phyloP scores from a whole-genome alignment of 2,888 invertebrate genomes.

The Limnephilus lunatus region DNA sequence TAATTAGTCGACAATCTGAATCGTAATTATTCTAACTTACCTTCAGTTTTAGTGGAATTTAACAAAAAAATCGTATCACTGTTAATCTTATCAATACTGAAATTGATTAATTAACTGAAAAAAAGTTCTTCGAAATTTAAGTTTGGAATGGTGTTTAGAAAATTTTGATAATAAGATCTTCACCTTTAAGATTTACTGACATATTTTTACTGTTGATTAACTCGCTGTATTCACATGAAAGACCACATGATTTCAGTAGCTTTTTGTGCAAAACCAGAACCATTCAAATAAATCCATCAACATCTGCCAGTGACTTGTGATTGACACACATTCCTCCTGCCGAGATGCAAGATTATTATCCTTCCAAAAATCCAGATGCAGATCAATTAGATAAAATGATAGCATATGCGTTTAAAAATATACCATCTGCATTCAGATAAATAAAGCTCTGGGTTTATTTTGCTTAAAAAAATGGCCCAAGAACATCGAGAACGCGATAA shows the following conservation, averaged over 20 bases:
- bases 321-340: background rate
- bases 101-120: no score
- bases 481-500: background rate
- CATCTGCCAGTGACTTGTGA: background rate
- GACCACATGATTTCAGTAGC: background rate
- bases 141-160: no score
- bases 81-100: no score
- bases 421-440: background rate
- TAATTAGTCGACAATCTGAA: no score
- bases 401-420: background rate
- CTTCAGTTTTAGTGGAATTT: no score
- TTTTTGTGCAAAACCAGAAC: background rate
- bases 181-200: no score
- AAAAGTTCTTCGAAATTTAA: no score
- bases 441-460: background rate
- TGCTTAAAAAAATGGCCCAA: background rate
- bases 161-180: no score
- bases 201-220: background rate
- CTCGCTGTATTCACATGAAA: background rate
- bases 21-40: no score
- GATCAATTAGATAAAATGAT: constrained; percentile 2
- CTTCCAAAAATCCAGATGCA: background rate
- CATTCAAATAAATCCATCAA: background rate
- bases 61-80: no score
- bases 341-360: background rate